Evolutionary conservation across 2,888 invertebrate genomes (phyloP), one percentile per base, ranked within the genome.

Genomic region (Drosophila ezoana): DNA sequence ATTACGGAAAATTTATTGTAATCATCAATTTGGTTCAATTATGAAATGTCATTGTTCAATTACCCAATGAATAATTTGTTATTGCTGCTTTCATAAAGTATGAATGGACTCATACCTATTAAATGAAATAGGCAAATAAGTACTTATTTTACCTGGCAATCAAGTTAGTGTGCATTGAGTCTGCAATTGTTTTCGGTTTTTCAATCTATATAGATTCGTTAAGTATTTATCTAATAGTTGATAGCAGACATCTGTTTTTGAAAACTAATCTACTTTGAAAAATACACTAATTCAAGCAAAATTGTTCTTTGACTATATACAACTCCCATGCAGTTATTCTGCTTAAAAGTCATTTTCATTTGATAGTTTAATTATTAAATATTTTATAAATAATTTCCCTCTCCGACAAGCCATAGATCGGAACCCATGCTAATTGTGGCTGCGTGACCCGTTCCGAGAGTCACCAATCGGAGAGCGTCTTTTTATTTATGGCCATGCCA

Each of bases 391-490:
- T 59, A 62, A 73, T 62, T 18, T 28, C 13, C 18, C 20, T 9
- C 23, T 28, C 54, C 23, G 38, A 64, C 57, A 58, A 44, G 57
- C 64, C 54, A 51, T 44, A 73, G 75, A 64, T 20, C 48, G 37
- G 1, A 8, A 44, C 32, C 13, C 37, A 11, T 33, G 43, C 76
- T 65, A 75, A 79, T 75, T 76, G 65, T 68, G 57, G 11, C 75
- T 40, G 57, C 57, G 63, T 60, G 59, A 54, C 44, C 58, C 63
- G 67, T 20, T 48, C 62, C 9, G n/a, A 47, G 69, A 38, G 61
- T 45, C 63, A 57, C 88, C 81, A 88, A 82, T 88, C 60, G 67
- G 59, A 87, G 86, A 62, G 67, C 63, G 68, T 75, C 81, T 58
- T 51, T 54, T 81, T 74, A 88, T 81, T 87, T 88, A 65, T 81